Percentiles rank a stretch among this genome's conserved stretches.
phyloP scores from a whole-genome alignment of 2,888 invertebrate genomes.

The Harmothoe impar region DNA sequence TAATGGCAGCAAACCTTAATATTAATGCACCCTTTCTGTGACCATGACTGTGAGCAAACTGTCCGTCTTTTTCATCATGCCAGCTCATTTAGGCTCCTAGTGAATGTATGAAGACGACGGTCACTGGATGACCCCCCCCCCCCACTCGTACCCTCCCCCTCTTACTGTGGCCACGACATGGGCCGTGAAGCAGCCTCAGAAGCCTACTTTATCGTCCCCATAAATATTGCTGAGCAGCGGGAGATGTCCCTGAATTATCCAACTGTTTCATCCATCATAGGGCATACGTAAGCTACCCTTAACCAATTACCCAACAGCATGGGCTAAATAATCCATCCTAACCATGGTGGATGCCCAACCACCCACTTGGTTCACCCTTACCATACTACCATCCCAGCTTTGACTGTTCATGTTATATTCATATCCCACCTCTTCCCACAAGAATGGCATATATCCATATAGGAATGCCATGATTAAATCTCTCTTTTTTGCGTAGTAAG shows the following conservation, averaged over 20 bases:
- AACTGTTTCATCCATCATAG: slow-evolving; percentile 5
- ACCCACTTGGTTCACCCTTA: background rate
- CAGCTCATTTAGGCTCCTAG: background rate
- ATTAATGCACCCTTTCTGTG: background rate
- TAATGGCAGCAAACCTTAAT: slow-evolving; percentile 13
- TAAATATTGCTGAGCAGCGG: background rate
- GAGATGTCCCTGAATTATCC: background rate
- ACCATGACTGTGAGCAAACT: slow-evolving; percentile 3
- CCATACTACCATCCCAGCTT: background rate
- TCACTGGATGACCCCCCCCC: background rate
- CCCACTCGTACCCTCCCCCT: too few relatives aligned
- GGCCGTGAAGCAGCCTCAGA: background rate
- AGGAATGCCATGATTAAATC: too few relatives aligned
- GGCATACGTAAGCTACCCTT: slow-evolving; percentile 24
- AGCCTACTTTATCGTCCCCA: slow-evolving; percentile 29
- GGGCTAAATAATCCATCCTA: slow-evolving; percentile 19
- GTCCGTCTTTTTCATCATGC: slow-evolving; percentile 4
- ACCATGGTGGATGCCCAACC: background rate
- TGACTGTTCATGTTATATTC: too few relatives aligned
- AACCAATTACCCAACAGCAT: background rate
- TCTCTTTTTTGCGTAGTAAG: too few relatives aligned
- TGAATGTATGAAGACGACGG: background rate
- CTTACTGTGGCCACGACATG: background rate
- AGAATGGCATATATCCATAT: too few relatives aligned
- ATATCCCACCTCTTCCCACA: too few relatives aligned